phyloP scores from a whole-genome alignment of 1,140 invertebrate genomes.

The Apis dorsata region DNA sequence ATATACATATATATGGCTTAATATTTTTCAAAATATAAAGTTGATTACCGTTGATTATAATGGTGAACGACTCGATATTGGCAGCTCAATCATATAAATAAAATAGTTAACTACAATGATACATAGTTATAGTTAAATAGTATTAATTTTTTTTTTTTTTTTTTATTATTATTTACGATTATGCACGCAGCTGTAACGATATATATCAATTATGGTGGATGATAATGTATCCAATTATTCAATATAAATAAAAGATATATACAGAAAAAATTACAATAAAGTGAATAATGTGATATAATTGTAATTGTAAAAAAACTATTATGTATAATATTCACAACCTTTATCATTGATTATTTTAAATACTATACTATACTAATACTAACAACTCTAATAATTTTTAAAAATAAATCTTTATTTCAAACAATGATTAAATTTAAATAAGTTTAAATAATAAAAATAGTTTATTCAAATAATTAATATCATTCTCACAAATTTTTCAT shows the following conservation, averaged over 20 bases:
- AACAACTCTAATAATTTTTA: not conserved
- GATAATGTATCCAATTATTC: conserved; percentile 26
- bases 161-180: conserved; percentile 16
- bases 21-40: not conserved
- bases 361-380: too few relatives aligned
- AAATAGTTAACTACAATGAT: not conserved
- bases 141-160: conserved; percentile 18
- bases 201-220: conserved; percentile 12
- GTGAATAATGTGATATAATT: conserved; percentile 51
- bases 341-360: not conserved
- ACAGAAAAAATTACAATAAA: conserved; percentile 41
- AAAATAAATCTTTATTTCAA: not conserved
- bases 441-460: too few relatives aligned
- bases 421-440: not conserved
- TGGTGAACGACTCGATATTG: conserved; percentile 28
- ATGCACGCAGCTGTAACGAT: conserved; percentile 3
- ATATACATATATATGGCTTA: not conserved
- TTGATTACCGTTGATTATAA: not conserved
- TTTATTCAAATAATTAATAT: not conserved
- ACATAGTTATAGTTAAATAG: conserved; percentile 29
- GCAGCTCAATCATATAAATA: conserved; percentile 49
- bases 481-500: not conserved
- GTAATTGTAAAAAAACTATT: not conserved
- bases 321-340: not conserved
- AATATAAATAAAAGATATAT: conserved; percentile 10